Conservation (phyloP, 1,140 invertebrate genomes). For the Solenopsis fugax region DNA sequence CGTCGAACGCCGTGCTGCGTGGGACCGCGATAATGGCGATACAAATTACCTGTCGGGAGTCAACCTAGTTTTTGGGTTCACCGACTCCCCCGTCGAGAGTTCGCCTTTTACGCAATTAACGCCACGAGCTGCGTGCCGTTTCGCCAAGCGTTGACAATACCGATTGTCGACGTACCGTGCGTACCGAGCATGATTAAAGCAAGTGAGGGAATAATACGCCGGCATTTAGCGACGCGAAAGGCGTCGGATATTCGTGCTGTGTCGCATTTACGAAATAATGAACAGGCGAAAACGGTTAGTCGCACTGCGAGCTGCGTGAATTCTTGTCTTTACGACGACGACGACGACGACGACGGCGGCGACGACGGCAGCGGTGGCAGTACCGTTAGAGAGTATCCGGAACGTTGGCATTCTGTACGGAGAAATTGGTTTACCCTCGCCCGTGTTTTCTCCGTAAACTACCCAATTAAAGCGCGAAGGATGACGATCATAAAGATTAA, state of each 20-base stretch:
- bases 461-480: slow-evolving; percentile 39
- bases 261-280: slow-evolving; percentile 63
- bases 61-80: slow-evolving; percentile 58
- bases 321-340: slow-evolving; percentile 38
- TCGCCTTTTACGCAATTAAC: slow-evolving; percentile 48
- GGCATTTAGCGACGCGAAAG: slow-evolving; percentile 46
- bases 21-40: slow-evolving; percentile 65
- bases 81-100: background rate
- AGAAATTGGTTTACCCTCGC: slow-evolving; percentile 46
- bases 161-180: slow-evolving; percentile 50
- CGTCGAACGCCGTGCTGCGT: slow-evolving; percentile 62
- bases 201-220: slow-evolving; percentile 35
- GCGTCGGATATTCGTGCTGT: slow-evolving; percentile 34
- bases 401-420: background rate
- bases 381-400: slow-evolving; percentile 56
- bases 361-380: background rate
- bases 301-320: slow-evolving; percentile 32
- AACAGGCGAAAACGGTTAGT: slow-evolving; percentile 42
- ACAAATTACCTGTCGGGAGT: slow-evolving; percentile 56
- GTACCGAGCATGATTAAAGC: slow-evolving; percentile 47
- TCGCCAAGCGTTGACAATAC: slow-evolving; percentile 51
- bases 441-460: slow-evolving; percentile 9
- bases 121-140: slow-evolving; percentile 38
- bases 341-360: background rate
- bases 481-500: slow-evolving; percentile 35